Evolutionary conservation across 2,888 invertebrate genomes (phyloP), one percentile per base, ranked within the genome.

Genomic region (Drosophila phalerata): DNA sequence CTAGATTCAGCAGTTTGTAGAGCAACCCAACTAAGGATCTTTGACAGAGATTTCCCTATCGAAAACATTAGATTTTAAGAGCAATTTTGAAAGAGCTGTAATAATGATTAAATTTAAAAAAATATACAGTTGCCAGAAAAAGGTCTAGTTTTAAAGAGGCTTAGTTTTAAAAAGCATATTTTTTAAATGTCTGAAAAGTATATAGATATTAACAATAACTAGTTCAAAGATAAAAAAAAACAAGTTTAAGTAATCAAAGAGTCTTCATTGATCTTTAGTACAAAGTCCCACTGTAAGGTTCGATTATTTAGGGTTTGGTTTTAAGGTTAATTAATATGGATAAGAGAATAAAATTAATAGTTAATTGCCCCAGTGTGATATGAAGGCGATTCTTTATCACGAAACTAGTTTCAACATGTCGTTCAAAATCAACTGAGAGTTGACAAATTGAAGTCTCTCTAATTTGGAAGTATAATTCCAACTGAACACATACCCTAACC

Each of bases 391-490:
- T 19, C 42, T 19, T 22, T 22, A 22, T 13, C 1, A 13, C 11
- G 19, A 42, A 42, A 42, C 42, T 42, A 5, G 19, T 22, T 42
- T 42, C 42, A 19, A 10, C 5, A 34, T 34, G 34, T 37, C n/a
- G 28, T 28, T 28, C 5, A 9, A 38, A 8, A 9, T 6, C 6
- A 15, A 38, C 42, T 40, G 38, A 17, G 15, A 17, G 17, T 10
- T 40, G 38, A 40, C 9, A 17, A 38, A 40, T 17, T 3, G 9
- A 9, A 5, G 13, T 11, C 13, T 19, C 2, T 1, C 5, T 19
- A 19, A 42, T 42, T 42, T 19, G 42, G 22, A 42, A 42, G 19
- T 42, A 42, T 42, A 42, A 42, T 42, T 42, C 42, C 0, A 42
- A 11, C 17, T 11, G 11, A 4, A 42, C 19, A 42, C 2, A 42